Base-by-base conservation (phyloP, 2,888 invertebrate species). In the Chelonus formosanus region DNA sequence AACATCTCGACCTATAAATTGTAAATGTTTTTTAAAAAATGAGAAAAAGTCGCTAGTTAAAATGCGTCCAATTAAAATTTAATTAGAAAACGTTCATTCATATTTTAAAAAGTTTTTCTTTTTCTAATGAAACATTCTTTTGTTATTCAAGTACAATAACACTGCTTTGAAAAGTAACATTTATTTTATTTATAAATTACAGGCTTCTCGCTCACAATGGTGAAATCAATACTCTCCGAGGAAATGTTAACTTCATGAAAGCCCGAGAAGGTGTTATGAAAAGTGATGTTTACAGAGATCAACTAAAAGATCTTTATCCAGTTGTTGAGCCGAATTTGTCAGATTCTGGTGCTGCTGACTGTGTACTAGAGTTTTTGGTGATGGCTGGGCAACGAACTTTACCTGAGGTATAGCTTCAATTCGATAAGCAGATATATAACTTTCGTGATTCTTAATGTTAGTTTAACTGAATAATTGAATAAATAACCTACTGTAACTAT, bases 211-310 rank as follows among this genome's bases (percentile, higher is more conserved):
- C 98, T 70, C 99, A 99, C 87, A 99, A 99, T 86, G 99, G 99
- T 71, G 99, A 99, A 88, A 99, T 99, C 85, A 99, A 99, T 87
- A 99, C 99, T 8, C 89, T 99, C 75, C 91, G 98, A 71, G 99
- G 99, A 75, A 99, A 99, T 85, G 95, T 98, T 5, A 99, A 99
- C 86, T 89, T 95, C 74, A 99, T 99, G 98, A 95, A 96, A 84
- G 98, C 98, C 63, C 91, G 99, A 64, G 98, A 98, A 85, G 98
- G 98, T 66, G 95, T 98, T 43, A 98, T 98, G 98, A 90, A 92
- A 81, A 96, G 94, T 81, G 87, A 90, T 7, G 82, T 90, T 48
- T 97, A 91, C 83, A 96, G 96, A 3, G 91, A 93, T 66, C 89
- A 94, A 68, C 86, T 99, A 68, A 91, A 94, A 80, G 90, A 92